phyloP scores from a whole-genome alignment of 2,797 vertebrate genomes.

The Ptychobarbus kaznakovi region DNA sequence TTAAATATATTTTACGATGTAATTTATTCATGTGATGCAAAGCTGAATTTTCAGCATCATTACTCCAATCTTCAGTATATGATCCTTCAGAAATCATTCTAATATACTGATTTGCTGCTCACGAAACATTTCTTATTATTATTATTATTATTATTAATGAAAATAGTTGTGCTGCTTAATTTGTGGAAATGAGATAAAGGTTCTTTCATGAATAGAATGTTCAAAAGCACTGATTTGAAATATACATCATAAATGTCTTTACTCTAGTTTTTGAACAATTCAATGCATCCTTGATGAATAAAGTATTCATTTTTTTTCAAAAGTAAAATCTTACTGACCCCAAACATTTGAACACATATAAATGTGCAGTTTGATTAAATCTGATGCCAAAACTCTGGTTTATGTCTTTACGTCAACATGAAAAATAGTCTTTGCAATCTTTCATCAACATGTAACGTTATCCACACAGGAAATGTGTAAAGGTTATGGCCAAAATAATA shows the following conservation, averaged over 20 bases:
- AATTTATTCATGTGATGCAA: neutral
- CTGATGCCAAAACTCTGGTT: neutral
- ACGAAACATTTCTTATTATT: neutral
- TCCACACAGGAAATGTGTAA: neutral
- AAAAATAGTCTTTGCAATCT: neutral
- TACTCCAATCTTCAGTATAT: neutral
- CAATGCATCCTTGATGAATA: neutral
- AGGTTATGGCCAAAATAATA: neutral
- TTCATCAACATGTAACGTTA: neutral
- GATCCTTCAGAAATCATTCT: neutral
- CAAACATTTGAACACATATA: neutral
- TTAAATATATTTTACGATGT: neutral
- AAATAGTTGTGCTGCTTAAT: neutral
- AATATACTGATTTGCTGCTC: neutral
- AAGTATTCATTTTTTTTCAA: neutral
- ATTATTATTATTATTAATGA: neutral
- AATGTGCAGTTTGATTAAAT: neutral
- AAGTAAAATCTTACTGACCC: neutral
- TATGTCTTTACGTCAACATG: neutral
- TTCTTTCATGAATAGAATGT: neutral
- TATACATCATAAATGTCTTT: neutral
- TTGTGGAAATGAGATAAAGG: neutral
- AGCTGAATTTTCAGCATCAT: neutral
- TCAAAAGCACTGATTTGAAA: no score
- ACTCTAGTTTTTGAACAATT: neutral